Base-by-base conservation (phyloP, 2,113 vertebrate species). In the Phalacrocorax pelagicus region DNA sequence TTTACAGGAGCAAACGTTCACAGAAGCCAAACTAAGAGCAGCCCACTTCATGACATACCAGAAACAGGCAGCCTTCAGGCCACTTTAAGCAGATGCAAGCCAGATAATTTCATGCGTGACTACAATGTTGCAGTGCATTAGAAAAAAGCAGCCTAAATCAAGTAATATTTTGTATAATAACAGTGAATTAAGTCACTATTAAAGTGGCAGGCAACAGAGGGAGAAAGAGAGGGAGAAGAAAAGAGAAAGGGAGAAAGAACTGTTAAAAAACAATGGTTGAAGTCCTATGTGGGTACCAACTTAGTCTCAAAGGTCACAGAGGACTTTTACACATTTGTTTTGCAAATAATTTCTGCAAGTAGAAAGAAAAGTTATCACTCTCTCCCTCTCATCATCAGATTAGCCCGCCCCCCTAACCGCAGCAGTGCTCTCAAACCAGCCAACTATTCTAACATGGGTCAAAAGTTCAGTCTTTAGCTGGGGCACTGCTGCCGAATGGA, bases 31-130 rank as follows among this genome's bases (percentile, higher is more conserved):
- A 94, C 84, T 90, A 95, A 82, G 92, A 92, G 95, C 97, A 98
- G 97, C 94, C 84, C 90, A 94, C 69, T 87, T 97, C 55, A 95
- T 86, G 92, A 92, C 96, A 97, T 38, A 51, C 18, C 95, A 95
- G 97, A 97, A 96, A 97, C 93, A 97, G 95, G 75, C 94, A 91
- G 62, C 88, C 92, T 96, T 73, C 94, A 96, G 89, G 94, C 87
- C 94, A 78, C 90, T 95, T 71, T 71, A 90, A 97, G 92, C 73
- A 97, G 90, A 86, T 94, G 88, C 90, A 96, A 95, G 91, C 63
- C 93, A 94, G 91, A 96, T 97, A 96, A 96, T 97, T 94, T 93
- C 97, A 98, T 97, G 98, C 98, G 97, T 81, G 66, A 77, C 96
- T 96, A 94, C 72, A 55, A 97, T 49, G 95, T 81, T 92, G 96